Base-by-base conservation (phyloP, 2,888 invertebrate genomes). In the Desoria tigrina region DNA sequence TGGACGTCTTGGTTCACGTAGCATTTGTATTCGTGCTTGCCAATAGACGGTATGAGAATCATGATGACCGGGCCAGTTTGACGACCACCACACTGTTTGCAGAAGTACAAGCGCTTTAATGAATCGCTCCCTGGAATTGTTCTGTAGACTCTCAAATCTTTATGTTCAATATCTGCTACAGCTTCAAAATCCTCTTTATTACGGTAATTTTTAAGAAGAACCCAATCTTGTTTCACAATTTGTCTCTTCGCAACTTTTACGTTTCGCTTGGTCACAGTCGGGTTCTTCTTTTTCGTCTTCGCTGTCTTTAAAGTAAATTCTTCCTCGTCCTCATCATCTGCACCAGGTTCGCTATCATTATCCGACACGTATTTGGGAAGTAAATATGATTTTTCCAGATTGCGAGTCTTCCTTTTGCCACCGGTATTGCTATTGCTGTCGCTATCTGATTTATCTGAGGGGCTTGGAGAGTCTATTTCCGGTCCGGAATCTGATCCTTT, bases 51-150 rank as follows among this genome's bases (percentile, higher is more conserved):
- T 32, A 7, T 4, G 32, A 32, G 4, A 32, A 7, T 32, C 32
- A 32, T 32, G 6, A 32, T 7, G 32, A 32, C 32, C 32, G 11
- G 6, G 11, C 32, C 32, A 32, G 4, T 32, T 32, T 32, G 6
- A 7, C 32, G 4, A 32, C 32, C 32, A 7, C 26, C 42, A 42
- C 58, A 58, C 16, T 45, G 45, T 27, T 58, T 58, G 58, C 58
- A 58, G 28, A 27, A 58, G 28, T 58, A 58, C 21, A 45, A n/a
- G 7, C 49, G 11, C 28, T 28, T 42, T 4, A 21, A 3, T 24
- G 45, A 42, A 16, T 11, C 9, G 4, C 3, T 23, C 2, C 3
- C 9, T 18, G 14, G 11, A 7, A 28, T 21, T 58, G 58, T 27
- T 45, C 49, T 16, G 14, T 16, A 11, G 18, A 58, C 58, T 51